Percentiles rank a stretch among this genome's conserved stretches.
phyloP scores from a whole-genome alignment of 2,888 invertebrate species.

The Heliconius cydno region DNA sequence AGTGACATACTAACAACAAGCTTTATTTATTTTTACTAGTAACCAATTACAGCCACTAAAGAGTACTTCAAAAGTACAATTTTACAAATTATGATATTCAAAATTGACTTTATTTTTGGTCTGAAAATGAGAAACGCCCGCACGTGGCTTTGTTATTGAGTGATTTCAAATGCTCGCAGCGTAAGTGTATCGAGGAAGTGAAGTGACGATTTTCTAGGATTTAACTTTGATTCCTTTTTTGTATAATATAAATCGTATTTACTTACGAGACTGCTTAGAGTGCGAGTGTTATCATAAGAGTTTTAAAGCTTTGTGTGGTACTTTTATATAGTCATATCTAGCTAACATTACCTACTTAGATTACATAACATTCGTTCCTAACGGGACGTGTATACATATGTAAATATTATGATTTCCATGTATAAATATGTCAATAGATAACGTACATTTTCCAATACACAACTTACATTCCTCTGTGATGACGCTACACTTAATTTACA shows the following conservation, averaged over 20 bases:
- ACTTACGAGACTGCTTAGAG: conserved; percentile 77
- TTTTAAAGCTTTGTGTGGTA: conserved; percentile 84
- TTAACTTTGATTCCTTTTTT: conserved; percentile 51
- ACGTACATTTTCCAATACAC: conserved; percentile 79
- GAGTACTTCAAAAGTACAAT: conserved; percentile 67
- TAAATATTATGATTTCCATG: conserved; percentile 80
- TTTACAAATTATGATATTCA: conserved; percentile 66
- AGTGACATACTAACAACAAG: conserved; percentile 68
- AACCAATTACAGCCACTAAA: conserved; percentile 68
- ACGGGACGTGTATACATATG: conserved; percentile 84
- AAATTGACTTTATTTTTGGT: conserved; percentile 81
- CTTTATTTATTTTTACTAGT: conserved; percentile 56
- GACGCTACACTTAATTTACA: conserved; percentile 79
- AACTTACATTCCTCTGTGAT: conserved; percentile 80
- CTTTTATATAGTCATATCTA: conserved; percentile 77
- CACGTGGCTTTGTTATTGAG: conserved; percentile 42
- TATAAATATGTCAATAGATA: conserved; percentile 83
- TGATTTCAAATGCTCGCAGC: conserved; percentile 15
- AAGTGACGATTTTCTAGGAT: conserved; percentile 35
- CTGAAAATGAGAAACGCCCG: conserved; percentile 67
- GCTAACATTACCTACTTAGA: conserved; percentile 78
- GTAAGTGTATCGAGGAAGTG: conserved; percentile 12
- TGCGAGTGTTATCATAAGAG: conserved; percentile 83
- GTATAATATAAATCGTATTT: conserved; percentile 64
- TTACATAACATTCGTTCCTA: conserved; percentile 83